Evolutionary conservation across 1,140 invertebrate genomes (phyloP).

Genomic region (Sogatella furcifera): DNA sequence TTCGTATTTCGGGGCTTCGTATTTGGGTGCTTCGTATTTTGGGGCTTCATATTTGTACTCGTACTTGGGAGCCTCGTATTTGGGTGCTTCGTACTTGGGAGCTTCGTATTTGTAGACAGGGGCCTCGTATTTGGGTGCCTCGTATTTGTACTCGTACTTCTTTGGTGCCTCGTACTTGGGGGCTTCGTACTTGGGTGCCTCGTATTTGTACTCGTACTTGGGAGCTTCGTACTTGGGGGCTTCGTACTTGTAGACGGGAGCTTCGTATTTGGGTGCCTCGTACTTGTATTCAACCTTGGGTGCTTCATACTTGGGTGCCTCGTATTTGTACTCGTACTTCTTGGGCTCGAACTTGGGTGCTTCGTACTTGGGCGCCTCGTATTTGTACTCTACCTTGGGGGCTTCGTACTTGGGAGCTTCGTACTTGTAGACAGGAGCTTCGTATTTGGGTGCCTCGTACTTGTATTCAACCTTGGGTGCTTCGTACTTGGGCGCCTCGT

Average conservation of each 20-base stretch:
- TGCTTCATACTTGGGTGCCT: slow-evolving; percentile 7
- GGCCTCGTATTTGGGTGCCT: not conserved
- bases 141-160: slow-evolving; percentile 1
- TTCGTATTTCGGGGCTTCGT: slow-evolving; percentile 5
- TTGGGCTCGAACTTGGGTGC: slow-evolving; percentile 2
- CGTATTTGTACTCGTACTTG: not conserved
- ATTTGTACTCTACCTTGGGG: not conserved
- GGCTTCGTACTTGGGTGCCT: not conserved
- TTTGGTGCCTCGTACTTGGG: slow-evolving; percentile 5
- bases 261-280: slow-evolving; percentile 4
- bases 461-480: slow-evolving; percentile 5
- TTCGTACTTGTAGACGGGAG: slow-evolving; percentile 2
- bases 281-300: slow-evolving; percentile 3
- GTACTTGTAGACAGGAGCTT: slow-evolving; percentile 5
- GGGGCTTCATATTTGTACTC: not conserved
- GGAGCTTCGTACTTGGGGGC: slow-evolving; percentile 7
- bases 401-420: slow-evolving; percentile 9
- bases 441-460: not conserved
- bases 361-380: slow-evolving; percentile 4
- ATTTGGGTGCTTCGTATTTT: not conserved
- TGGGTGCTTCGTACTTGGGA: not conserved
- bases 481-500: slow-evolving; percentile 6
- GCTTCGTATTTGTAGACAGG: not conserved
- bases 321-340: slow-evolving; percentile 2
- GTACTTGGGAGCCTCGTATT: slow-evolving; percentile 6